Conservation (phyloP, 2,888 invertebrate genomes). For the Drosophila quinaria region DNA sequence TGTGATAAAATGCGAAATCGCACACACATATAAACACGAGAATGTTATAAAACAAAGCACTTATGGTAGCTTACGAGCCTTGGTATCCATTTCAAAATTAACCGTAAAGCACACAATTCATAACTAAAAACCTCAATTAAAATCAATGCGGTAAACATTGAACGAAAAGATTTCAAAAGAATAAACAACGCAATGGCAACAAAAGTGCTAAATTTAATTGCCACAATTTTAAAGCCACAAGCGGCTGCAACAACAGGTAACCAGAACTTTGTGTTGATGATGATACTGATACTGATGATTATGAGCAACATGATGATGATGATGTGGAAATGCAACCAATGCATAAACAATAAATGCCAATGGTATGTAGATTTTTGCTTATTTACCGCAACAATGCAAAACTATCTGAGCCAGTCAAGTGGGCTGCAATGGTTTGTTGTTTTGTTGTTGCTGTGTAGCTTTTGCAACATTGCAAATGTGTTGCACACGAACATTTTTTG, state of each 20-base stretch:
- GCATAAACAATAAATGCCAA: conserved; percentile 80
- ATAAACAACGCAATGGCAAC: conserved; percentile 27
- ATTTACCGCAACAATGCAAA: conserved; percentile 79
- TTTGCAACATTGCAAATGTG: conserved; percentile 61
- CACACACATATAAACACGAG: background rate
- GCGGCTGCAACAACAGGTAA: conserved; percentile 25
- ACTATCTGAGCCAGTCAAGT: conserved; percentile 64
- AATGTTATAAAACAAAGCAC: conserved; percentile 48
- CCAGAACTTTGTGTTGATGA: conserved; percentile 2
- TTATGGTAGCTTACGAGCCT: conserved; percentile 53
- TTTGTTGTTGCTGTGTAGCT: conserved; percentile 14
- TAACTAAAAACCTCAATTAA: conserved; percentile 69
- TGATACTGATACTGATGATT: conserved; percentile 28
- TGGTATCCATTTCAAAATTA: conserved; percentile 57
- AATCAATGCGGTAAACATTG: conserved; percentile 45
- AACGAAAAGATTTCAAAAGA: conserved; percentile 31
- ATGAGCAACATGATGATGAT: conserved; percentile 27
- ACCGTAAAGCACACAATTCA: conserved; percentile 57
- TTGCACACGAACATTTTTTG: conserved; percentile 70
- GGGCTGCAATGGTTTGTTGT: conserved; percentile 1
- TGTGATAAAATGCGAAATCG: background rate
- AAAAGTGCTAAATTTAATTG: conserved; percentile 50
- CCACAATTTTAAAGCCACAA: conserved; percentile 71
- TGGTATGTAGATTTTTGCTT: conserved; percentile 77
- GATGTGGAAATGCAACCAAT: conserved; percentile 59